These are phyloP conservation scores for Blomia tropicalis DNA, from an alignment of 2,888 invertebrate genomes.

Conservation along the genomic window DNA sequence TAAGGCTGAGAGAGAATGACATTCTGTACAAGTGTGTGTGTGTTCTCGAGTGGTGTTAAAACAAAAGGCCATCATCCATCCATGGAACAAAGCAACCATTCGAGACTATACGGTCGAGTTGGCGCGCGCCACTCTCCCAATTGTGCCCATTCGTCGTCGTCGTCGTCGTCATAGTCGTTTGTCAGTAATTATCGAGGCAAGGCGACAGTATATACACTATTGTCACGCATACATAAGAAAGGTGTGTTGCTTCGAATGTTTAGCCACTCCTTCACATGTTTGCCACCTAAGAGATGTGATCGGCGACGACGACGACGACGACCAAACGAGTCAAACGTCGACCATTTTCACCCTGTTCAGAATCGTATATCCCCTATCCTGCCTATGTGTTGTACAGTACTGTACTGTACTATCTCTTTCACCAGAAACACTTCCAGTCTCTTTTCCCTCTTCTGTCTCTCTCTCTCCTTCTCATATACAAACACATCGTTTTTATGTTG, in stretches of 20 bases:
- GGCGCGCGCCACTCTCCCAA: not conserved
- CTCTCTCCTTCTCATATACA: not conserved
- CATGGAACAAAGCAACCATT: not conserved
- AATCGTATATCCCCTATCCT: too few species aligned
- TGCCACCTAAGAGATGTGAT: not conserved
- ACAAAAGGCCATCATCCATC: too few species aligned
- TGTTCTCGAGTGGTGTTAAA: too few species aligned
- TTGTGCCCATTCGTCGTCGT: too few species aligned
- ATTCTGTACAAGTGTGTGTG: not conserved
- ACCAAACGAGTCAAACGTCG: not conserved
- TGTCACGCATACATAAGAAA: conserved; percentile 9
- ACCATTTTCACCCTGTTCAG: conserved; percentile 1
- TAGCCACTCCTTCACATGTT: conserved; percentile 11
- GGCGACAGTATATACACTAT: not conserved
- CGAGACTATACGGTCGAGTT: not conserved
- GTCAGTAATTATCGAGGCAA: not conserved
- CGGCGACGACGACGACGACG: not conserved
- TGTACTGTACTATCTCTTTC: conserved; percentile 9
- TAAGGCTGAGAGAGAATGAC: not conserved
- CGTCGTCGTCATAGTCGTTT: too few species aligned
- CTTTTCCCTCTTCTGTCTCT: not conserved
- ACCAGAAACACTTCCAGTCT: conserved; percentile 7
- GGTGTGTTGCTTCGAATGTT: conserved; percentile 1
- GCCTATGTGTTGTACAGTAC: not conserved
- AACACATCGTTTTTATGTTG: not conserved